Conservation (phyloP, 1,140 invertebrate species). For the Trinorchestia longiramus region DNA sequence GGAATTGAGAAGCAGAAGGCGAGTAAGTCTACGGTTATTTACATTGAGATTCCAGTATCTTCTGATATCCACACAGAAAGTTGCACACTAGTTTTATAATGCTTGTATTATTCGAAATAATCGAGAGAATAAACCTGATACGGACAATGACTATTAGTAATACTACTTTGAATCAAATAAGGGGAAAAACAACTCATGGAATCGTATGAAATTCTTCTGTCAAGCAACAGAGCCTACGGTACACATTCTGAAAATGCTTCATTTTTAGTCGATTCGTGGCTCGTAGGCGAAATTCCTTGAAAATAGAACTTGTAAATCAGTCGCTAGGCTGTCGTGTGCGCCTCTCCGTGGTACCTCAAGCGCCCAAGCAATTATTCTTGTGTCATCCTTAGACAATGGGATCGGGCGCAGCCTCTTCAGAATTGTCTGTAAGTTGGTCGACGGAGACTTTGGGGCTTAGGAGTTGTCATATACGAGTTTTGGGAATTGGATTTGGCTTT, state of each 20-base stretch:
- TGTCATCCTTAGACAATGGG: slow-evolving; percentile 53
- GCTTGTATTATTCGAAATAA: neutral
- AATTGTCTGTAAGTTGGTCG: slow-evolving; percentile 40
- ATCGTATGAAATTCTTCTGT: neutral
- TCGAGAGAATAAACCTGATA: neutral
- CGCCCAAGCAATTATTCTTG: slow-evolving; percentile 50
- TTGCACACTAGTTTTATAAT: neutral
- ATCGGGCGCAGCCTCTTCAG: slow-evolving; percentile 29
- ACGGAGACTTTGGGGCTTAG: slow-evolving; percentile 17
- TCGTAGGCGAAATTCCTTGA: neutral
- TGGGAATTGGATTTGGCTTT: slow-evolving; percentile 55
- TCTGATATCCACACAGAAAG: neutral
- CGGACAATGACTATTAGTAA: neutral
- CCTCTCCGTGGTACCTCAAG: slow-evolving; percentile 49
- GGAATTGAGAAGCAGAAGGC: neutral
- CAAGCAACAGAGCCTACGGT: neutral
- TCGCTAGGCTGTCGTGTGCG: slow-evolving; percentile 27
- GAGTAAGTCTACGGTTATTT: neutral
- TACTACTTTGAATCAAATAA: neutral
- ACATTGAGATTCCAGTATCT: neutral
- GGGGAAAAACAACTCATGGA: neutral
- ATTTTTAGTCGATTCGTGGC: slow-evolving; percentile 28
- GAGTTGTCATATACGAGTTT: slow-evolving; percentile 55
- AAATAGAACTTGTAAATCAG: slow-evolving; percentile 48
- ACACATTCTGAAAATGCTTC: neutral